phyloP scores from a whole-genome alignment of 2,113 vertebrate species.

The Tinamus guttatus region DNA sequence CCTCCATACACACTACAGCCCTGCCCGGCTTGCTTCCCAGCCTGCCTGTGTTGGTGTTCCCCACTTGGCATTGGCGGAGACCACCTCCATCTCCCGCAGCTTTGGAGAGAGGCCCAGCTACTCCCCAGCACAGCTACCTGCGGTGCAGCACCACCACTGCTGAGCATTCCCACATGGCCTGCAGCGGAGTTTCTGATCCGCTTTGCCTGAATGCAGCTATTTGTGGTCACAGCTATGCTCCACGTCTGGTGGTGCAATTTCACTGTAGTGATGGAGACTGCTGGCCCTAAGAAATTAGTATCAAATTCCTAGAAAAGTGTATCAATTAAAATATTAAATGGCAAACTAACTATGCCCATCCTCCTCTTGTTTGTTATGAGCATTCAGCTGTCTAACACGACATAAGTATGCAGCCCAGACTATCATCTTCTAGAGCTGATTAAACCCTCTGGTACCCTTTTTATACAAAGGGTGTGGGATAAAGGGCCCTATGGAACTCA shows the following conservation, averaged over 20 bases:
- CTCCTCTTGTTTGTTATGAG: not conserved
- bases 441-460: not conserved
- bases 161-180: not conserved
- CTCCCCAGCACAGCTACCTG: not conserved
- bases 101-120: accelerated
- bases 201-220: not conserved
- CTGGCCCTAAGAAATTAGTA: not conserved
- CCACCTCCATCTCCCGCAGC: not conserved
- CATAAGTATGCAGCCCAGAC: not conserved
- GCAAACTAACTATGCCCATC: not conserved
- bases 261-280: not conserved
- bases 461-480: not conserved
- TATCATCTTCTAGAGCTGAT: not conserved
- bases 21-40: not conserved
- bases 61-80: not conserved
- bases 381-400: not conserved
- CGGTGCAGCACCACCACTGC: not conserved
- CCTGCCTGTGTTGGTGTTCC: not conserved
- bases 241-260: not conserved
- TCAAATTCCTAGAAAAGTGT: not conserved
- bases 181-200: not conserved
- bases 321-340: not conserved
- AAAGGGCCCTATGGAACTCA: not conserved
- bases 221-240: not conserved
- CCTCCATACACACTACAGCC: not conserved